Percentiles rank a stretch among this genome's conserved stretches.
These are phyloP conservation scores for Ibycter americanus DNA, from an alignment of 2,797 vertebrate genomes.

Conservation along the genomic window DNA sequence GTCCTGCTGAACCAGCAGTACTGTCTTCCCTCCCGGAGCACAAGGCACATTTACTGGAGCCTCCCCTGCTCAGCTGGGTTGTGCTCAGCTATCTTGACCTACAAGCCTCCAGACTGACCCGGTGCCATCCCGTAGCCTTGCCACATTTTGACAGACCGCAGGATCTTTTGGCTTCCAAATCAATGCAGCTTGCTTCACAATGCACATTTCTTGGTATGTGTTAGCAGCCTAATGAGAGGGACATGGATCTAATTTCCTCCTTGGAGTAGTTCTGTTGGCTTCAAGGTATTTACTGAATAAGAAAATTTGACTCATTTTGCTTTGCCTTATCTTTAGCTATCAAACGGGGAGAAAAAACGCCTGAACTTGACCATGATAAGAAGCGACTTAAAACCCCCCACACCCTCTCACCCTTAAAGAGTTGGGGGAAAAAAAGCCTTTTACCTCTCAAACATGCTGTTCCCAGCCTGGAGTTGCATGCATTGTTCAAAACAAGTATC, in stretches of 20 bases:
- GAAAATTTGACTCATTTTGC: not conserved
- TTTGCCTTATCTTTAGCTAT: not conserved
- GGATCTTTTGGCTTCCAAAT: not conserved
- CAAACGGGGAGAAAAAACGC: fast-evolving
- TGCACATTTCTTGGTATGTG: not conserved
- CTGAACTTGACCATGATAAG: not conserved
- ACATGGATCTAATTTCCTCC: not conserved
- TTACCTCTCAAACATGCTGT: not conserved
- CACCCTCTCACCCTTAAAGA: not conserved
- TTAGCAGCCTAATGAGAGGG: not conserved
- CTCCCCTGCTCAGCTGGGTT: not conserved
- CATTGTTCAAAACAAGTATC: not conserved
- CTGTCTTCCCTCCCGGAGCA: not conserved
- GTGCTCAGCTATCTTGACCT: not conserved
- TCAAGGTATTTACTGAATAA: not conserved
- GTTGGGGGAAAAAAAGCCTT: not conserved
- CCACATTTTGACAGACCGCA: not conserved
- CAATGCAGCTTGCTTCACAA: not conserved
- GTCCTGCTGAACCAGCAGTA: not conserved
- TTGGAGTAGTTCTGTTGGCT: not conserved
- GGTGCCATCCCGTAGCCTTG: not conserved
- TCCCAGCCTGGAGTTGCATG: not conserved
- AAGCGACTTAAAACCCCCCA: not conserved
- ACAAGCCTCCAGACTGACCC: not conserved
- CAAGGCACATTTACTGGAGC: not conserved